phyloP scores from a whole-genome alignment of 2,113 vertebrate genomes.

The Orientallactaga bullata region DNA sequence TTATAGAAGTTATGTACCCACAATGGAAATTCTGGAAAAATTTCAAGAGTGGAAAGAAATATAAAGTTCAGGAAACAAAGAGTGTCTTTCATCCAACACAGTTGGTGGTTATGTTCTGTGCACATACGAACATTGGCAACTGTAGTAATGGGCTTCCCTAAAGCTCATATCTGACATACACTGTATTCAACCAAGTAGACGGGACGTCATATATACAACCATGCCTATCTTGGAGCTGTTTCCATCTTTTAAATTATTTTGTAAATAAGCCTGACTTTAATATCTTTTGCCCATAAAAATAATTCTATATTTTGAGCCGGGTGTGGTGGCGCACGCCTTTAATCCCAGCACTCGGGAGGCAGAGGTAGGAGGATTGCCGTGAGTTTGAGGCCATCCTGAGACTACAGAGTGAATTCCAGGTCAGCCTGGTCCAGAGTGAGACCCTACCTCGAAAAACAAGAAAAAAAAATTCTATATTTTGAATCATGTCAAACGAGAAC shows the following conservation, averaged over 20 bases:
- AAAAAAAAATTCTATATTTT: slow-evolving; percentile 31
- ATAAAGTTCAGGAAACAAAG: slow-evolving; percentile 31
- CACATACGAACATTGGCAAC: not conserved
- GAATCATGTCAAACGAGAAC: slow-evolving; percentile 50
- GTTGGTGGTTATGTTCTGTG: not conserved
- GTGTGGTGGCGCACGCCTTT: too few species aligned
- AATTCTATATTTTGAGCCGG: slow-evolving; percentile 47
- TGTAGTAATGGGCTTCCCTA: slow-evolving; percentile 7
- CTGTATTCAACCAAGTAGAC: slow-evolving; percentile 25
- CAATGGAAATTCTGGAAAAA: slow-evolving; percentile 47
- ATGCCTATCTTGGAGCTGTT: not conserved
- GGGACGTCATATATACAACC: not conserved
- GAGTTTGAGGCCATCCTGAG: too few species aligned
- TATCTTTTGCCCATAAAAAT: slow-evolving; percentile 3
- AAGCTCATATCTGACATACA: slow-evolving; percentile 8
- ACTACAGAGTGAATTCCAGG: too few species aligned
- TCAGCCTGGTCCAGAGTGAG: too few species aligned
- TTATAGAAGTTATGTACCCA: not conserved
- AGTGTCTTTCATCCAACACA: not conserved
- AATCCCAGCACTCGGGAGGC: too few species aligned
- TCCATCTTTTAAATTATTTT: slow-evolving; percentile 27
- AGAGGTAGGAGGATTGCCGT: too few species aligned
- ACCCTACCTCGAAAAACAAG: too few species aligned
- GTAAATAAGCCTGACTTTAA: slow-evolving; percentile 44
- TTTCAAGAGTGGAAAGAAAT: slow-evolving; percentile 39